Evolutionary conservation across 1,140 invertebrate species (phyloP), one percentile per base, ranked within the genome.

Genomic region (Neocloeon triangulifer): DNA sequence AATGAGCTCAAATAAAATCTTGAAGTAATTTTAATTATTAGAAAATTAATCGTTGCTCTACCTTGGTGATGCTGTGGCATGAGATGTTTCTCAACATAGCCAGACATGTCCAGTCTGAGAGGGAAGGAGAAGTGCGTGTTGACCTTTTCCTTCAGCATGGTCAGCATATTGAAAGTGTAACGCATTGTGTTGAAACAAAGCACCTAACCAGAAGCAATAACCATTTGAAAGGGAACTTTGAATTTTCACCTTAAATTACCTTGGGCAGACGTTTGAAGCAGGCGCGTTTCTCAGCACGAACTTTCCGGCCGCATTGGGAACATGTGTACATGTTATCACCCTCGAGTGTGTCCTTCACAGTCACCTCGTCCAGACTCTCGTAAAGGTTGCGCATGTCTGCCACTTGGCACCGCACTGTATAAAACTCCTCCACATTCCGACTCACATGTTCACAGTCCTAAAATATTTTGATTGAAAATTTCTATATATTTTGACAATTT

Each of bases 101-200:
- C 76, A 1, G 78, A 75, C 88, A 95, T 94, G 48, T 92, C 85
- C 1, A 94, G 56, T 29, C 74, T 57, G 48, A 92, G 62, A 0
- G 88, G 88, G 55, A 94, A 95, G n/a, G 85, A 91, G 49, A 94
- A 95, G 46, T 92, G 86, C 0, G 86, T 94, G 51, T 94, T 94
- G 0, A 94, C 85, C 50, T 94, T 95, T 51, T 95, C 89, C 46
- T 92, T 92, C 7, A 85, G 61, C 85, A 94, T 92, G 0, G 88
- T 94, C 1, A 89, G 65, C 86, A 94, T 92, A 50, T 94, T 94
- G 48, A 94, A 95, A 1, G 86, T 89, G 42, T 94, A 95, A n/a
- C 88, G 62, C 86, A 95, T 91, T 1, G 88, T 95, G 49, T 95
- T 95, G 47, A 94, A 91, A 46, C 86, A 92, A 10, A 95, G 52